Evolutionary conservation across 1,140 invertebrate species (phyloP), one percentile per base, ranked within the genome.

Genomic region (Euwallacea similis): DNA sequence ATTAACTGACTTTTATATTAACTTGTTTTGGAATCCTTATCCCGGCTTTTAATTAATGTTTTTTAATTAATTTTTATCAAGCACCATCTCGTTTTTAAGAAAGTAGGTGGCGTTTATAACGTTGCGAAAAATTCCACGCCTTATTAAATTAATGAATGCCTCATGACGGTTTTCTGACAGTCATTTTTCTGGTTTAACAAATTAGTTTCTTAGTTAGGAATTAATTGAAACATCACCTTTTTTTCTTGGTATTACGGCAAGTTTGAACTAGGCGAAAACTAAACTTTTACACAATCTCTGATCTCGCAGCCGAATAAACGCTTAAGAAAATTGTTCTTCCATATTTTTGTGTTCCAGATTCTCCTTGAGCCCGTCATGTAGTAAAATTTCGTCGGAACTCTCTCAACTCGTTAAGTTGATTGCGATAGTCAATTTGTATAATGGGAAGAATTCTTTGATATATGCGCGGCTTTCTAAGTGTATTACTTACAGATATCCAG

Each of bases 381-480:
- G 61, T 46, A 65, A 65, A 55, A 56, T 50, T 69, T 61, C 21
- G 44, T 69, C 33, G 13, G n/a, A 16, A 59, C 42, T 60, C 21
- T 33, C 46, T 50, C 46, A 64, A 70, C 50, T 70, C 53, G 50
- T 80, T 78, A 79, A 80, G 78, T 81, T 81, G 80, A 81, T 81
- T 80, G 78, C 78, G 69, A 76, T 76, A 79, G 78, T 80, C 79
- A 81, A 81, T 81, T 81, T 81, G 79, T 78, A 81, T 81, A 81
- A 81, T 81, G 79, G 80, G 75, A 74, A 78, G 78, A 80, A 72
- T 72, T 80, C 77, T 80, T 80, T 81, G 80, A 81, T 81, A 80
- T 80, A 81, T 81, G 75, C 77, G 79, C 59, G 75, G 71, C 74
- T 68, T 72, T 76, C 74, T 79, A 80, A 80, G 79, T 78, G 78